Evolutionary conservation across 2,113 vertebrate species (phyloP), one percentile per base, ranked within the genome.

Genomic region (Tyrannus savana): DNA sequence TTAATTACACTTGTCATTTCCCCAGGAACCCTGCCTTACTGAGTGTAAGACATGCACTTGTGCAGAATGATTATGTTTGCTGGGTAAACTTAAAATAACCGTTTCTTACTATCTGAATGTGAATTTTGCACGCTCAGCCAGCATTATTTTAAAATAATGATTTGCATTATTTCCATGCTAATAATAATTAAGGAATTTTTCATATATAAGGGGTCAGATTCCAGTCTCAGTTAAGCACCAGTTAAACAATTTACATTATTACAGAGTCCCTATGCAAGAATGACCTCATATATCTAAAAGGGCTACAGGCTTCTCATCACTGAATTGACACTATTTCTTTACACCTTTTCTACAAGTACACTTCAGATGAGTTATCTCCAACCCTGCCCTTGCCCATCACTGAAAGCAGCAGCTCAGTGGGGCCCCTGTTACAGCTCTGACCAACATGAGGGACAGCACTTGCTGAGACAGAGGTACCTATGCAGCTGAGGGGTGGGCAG

Each of bases 1-100:
- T 96, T 96, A 96, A 97, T 94, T 96, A 96, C 85, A 88, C 25
- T 95, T 93, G 85, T 88, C 75, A 59, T 96, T 85, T 95, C 92
- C 92, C 87, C 72, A 49, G 90, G 79, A 90, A 66, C 56, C 44
- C 49, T 88, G 68, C 60, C 68, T 91, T 91, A 64, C 35, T 92
- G 47, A 91, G 63, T 42, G 24, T 42, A 62, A 72, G 60, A 50
- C 11, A 47, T 5, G 39, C 78, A 92, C 74, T 67, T 80, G 28
- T 37, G 47, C 67, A 79, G 62, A 81, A 91, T 9, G 10, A 90
- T 76, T 62, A 71, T 18, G 35, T 83, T 83, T 88, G 64, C 47
- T 83, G 55, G 42, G n/a, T 84, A 71, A 91, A 24, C 59, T 67
- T 77, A 85, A 83, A 86, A 86, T 74, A 74, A 67, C 60, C 22